Evolutionary conservation across 2,113 vertebrate species (phyloP).

Genomic region (Eretmochelys imbricata): DNA sequence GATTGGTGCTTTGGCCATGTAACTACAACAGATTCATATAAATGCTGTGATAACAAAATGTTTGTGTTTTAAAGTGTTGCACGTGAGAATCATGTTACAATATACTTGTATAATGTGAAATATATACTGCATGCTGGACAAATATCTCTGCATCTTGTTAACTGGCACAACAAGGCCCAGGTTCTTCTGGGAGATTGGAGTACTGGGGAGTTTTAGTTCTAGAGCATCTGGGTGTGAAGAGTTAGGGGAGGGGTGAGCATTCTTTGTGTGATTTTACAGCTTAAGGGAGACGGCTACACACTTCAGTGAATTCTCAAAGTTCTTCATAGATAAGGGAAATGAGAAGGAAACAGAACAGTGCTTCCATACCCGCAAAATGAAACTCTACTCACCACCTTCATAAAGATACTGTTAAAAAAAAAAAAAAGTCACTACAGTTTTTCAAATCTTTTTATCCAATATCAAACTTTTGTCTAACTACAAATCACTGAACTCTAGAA

Average conservation of each 20-base stretch:
- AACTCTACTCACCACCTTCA: background rate
- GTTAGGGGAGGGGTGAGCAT: background rate
- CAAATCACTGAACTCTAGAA: background rate
- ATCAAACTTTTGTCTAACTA: background rate
- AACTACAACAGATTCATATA: background rate
- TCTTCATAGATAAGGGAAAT: background rate
- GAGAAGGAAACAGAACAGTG: background rate
- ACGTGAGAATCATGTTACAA: background rate
- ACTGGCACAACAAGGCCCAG: background rate
- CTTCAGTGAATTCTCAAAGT: background rate
- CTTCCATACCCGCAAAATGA: background rate
- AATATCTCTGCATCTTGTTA: background rate
- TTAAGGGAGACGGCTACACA: background rate
- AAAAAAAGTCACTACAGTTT: background rate
- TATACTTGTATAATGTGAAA: background rate
- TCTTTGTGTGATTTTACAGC: background rate
- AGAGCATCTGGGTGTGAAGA: background rate
- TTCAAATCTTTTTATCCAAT: background rate
- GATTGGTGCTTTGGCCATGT: background rate
- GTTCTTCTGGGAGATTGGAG: background rate
- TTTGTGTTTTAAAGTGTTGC: background rate
- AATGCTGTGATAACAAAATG: conserved; percentile 12
- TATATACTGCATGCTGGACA: background rate
- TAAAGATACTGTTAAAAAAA: background rate
- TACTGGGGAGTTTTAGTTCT: background rate